Base-by-base conservation (phyloP, 53 echinoderm and acorn worm genomes). In the Paelopatides confundens region DNA sequence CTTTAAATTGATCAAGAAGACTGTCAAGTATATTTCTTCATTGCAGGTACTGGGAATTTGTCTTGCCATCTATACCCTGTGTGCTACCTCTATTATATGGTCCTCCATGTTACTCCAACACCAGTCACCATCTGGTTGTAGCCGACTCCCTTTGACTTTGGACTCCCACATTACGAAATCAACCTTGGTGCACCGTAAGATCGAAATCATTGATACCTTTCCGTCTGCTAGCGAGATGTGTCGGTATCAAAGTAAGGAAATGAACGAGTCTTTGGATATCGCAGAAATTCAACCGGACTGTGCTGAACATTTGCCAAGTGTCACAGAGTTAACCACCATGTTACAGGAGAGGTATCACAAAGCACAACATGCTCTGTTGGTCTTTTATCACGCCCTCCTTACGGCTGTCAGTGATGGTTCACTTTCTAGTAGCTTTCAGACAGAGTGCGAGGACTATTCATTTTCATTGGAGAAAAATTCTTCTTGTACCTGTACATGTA, bases 331-430 rank as follows among this genome's bases (percentile, higher is more conserved):
- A 34, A 53, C 81, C 18, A 21, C 54, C 35, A 51, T n/a, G 6
- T 53, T 81, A 53, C 81, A 52, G 13, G 47, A 48, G 29, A 81
- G 52, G 52, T 81, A 81, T 7, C 68, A 48, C 15, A 69, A 35
- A n/a, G 58, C 90, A 18, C 83, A 82, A 40, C 86, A 87, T 48
- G 89, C 91, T 10, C 53, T 93, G 27, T 54, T 95, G 11, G 63
- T 93, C 33, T 95, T 95, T 76, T 95, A 89, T 81, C 87, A 87
- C 31, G 95, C 95, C 66, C 88, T 95, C 23, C 62, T 95, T 34
- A 68, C 93, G 27, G 93, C 95, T 54, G 89, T 74, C 74, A 74
- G 27, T 26, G 74, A 74, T 39, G 1, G 38, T 74, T 46, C 74
- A 26, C 0, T 35, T 58, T 58, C 58, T 58, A 17, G 21, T 1